These are phyloP conservation scores for Itoplectis maculator DNA, from an alignment of 2,888 invertebrate species.

Conservation along the genomic window DNA sequence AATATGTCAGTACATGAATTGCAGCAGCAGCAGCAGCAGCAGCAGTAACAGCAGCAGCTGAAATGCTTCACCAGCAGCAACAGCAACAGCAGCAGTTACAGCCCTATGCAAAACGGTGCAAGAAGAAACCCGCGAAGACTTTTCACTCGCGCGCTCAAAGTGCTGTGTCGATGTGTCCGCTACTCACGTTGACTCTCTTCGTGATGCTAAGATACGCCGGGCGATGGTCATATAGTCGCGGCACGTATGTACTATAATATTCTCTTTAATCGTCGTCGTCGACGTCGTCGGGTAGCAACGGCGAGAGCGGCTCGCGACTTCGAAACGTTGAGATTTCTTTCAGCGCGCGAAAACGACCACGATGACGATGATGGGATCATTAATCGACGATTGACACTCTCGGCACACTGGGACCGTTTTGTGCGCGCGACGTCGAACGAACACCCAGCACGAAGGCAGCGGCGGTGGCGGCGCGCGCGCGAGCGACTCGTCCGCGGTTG, in stretches of 20 bases:
- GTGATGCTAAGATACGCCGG: conserved; percentile 5
- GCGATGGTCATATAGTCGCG: conserved; percentile 1
- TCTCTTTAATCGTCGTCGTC: conserved; percentile 38
- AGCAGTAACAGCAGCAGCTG: conserved; percentile 45
- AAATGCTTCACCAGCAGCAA: conserved; percentile 25
- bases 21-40: conserved; percentile 28
- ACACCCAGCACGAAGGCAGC: neutral
- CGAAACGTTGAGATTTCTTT: conserved; percentile 5
- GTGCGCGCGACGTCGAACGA: neutral
- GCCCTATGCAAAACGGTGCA: conserved; percentile 38
- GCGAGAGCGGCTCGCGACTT: conserved; percentile 5
- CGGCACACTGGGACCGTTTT: conserved; percentile 10
- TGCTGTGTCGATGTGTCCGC: neutral
- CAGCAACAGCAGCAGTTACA: neutral
- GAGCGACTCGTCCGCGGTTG: neutral
- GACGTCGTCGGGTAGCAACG: neutral
- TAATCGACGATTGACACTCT: conserved; percentile 50
- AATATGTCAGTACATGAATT: conserved; percentile 39
- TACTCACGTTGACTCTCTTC: conserved; percentile 15
- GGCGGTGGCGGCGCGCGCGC: too few species aligned
- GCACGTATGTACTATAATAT: conserved; percentile 3
- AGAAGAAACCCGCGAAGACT: conserved; percentile 36
- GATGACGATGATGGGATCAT: conserved; percentile 41
- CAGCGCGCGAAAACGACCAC: neutral
- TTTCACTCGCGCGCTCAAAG: conserved; percentile 31